Evolutionary conservation across 1,140 invertebrate species (phyloP).

Genomic region (Drosophila sulfurigaster): DNA sequence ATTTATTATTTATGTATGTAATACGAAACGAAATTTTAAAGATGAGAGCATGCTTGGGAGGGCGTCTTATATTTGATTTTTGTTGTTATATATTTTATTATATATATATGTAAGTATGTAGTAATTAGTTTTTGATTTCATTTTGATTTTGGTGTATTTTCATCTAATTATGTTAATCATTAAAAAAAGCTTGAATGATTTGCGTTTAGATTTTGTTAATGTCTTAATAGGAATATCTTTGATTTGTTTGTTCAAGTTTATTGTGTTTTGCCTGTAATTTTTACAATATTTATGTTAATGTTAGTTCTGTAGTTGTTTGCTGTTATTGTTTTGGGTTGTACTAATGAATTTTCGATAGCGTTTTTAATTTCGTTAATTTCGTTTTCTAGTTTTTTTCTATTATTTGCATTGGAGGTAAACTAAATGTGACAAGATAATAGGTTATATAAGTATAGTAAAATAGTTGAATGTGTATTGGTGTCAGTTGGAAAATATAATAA

Average conservation of each 20-base stretch:
- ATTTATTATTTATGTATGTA: conserved; percentile 27
- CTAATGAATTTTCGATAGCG: conserved; percentile 70
- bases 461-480: conserved; percentile 39
- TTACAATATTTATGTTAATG: conserved; percentile 58
- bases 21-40: conserved; percentile 70
- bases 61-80: conserved; percentile 63
- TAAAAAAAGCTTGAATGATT: conserved; percentile 26
- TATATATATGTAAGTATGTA: conserved; percentile 26
- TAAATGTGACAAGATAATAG: conserved; percentile 71
- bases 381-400: not conserved
- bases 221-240: conserved; percentile 27
- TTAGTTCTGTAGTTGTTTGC: conserved; percentile 25
- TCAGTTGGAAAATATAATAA: conserved; percentile 55
- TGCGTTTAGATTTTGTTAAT: conserved; percentile 32
- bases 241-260: conserved; percentile 33
- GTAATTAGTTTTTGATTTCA: conserved; percentile 19
- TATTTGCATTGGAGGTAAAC: conserved; percentile 60
- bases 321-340: conserved; percentile 55
- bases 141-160: conserved; percentile 40
- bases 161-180: conserved; percentile 24
- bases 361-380: conserved; percentile 46
- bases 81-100: conserved; percentile 29
- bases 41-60: conserved; percentile 85
- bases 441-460: conserved; percentile 47
- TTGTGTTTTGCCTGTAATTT: conserved; percentile 37